phyloP scores from a whole-genome alignment of 2,113 vertebrate species.

The Bos javanicus region DNA sequence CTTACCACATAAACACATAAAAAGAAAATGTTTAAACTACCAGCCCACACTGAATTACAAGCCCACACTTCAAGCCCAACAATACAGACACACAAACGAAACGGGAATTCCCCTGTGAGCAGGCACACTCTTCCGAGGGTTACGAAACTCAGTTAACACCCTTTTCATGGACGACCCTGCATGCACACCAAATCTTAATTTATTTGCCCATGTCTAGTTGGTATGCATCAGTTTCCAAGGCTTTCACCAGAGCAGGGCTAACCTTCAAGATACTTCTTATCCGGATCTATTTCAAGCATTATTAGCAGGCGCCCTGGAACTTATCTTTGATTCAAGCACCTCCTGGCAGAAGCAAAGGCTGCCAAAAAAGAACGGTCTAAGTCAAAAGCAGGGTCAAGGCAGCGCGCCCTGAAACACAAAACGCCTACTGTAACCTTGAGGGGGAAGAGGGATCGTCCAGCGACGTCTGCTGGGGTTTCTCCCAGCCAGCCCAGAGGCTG shows the following conservation, averaged over 20 bases:
- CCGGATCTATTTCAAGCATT: constrained; percentile 2
- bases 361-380: constrained; percentile 56
- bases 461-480: neutral
- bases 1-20: neutral
- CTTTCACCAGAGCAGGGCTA: neutral
- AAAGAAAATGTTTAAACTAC: neutral
- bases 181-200: neutral
- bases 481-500: neutral
- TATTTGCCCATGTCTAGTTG: neutral
- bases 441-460: neutral
- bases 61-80: neutral
- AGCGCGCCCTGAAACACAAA: neutral
- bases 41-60: neutral
- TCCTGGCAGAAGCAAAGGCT: constrained; percentile 36
- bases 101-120: neutral
- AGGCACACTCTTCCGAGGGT: neutral
- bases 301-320: constrained; percentile 51
- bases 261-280: constrained; percentile 9
- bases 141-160: neutral
- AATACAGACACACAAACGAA: neutral
- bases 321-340: constrained; percentile 47
- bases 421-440: constrained; percentile 25
- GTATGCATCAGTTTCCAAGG: neutral
- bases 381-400: constrained; percentile 60
- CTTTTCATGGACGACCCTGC: neutral